Percentiles rank a stretch among this genome's conserved stretches.
Conservation (phyloP, 1,140 invertebrate species). For the Chlorops oryzae region DNA sequence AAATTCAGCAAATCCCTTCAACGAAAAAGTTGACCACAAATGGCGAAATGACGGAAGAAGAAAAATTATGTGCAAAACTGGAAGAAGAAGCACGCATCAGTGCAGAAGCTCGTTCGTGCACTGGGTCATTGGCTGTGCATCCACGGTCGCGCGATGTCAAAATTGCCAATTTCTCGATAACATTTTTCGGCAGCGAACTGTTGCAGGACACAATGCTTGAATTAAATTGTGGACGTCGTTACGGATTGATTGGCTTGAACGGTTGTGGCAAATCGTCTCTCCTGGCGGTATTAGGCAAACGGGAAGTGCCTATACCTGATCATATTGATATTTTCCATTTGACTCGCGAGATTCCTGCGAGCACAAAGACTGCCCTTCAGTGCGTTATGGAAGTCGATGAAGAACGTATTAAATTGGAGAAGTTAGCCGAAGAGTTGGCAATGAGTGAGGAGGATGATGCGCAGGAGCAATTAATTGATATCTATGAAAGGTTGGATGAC, state of each 20-base stretch:
- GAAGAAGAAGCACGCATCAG: slow-evolving; percentile 86
- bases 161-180: slow-evolving; percentile 95
- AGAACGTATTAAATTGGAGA: slow-evolving; percentile 86
- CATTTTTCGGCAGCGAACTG: slow-evolving; percentile 95
- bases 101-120: slow-evolving; percentile 88
- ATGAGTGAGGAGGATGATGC: slow-evolving; percentile 85
- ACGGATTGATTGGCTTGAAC: slow-evolving; percentile 94
- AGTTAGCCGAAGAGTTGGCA: slow-evolving; percentile 84
- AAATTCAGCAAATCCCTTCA: slow-evolving; percentile 51
- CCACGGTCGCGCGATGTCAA: slow-evolving; percentile 93
- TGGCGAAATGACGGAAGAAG: slow-evolving; percentile 56
- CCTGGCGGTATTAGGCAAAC: slow-evolving; percentile 81
- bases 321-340: slow-evolving; percentile 98
- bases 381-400: slow-evolving; percentile 98
- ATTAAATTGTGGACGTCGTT: slow-evolving; percentile 92
- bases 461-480: slow-evolving; percentile 94
- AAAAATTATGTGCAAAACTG: slow-evolving; percentile 79
- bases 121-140: slow-evolving; percentile 90
- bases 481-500: slow-evolving; percentile 96
- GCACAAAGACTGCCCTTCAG: slow-evolving; percentile 85
- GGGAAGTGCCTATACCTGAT: slow-evolving; percentile 93
- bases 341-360: slow-evolving; percentile 93
- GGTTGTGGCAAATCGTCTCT: slow-evolving; percentile 95
- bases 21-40: slow-evolving; percentile 42
- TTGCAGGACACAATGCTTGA: slow-evolving; percentile 93